A percentile compares a stretch with the other conserved stretches of the same genome.
These are phyloP conservation scores for Catocala fraxini DNA, from an alignment of 2,888 invertebrate genomes.

Conservation along the genomic window DNA sequence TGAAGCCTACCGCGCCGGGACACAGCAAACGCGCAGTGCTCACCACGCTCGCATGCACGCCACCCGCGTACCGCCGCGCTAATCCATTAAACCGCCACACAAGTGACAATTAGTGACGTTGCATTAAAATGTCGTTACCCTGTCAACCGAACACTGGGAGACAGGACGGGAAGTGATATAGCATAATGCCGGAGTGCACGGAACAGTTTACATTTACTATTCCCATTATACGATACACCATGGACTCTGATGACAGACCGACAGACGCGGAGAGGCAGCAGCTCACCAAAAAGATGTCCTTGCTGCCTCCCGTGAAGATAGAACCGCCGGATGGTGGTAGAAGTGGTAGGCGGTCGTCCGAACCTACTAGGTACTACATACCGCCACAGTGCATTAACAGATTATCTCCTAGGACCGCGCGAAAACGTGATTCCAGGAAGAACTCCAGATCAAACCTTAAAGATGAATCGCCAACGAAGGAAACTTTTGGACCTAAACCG, in stretches of 20 bases:
- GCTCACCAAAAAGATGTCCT: slow-evolving; percentile 78
- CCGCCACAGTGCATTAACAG: slow-evolving; percentile 83
- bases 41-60: slow-evolving; percentile 53
- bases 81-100: slow-evolving; percentile 28
- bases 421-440: slow-evolving; percentile 75
- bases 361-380: slow-evolving; percentile 78
- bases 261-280: slow-evolving; percentile 69
- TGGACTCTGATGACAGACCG: slow-evolving; percentile 78
- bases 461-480: slow-evolving; percentile 66
- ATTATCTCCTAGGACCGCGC: slow-evolving; percentile 79
- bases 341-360: slow-evolving; percentile 75
- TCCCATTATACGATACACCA: slow-evolving; percentile 82
- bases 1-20: slow-evolving; percentile 40
- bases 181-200: slow-evolving; percentile 82
- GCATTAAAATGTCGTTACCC: slow-evolving; percentile 67
- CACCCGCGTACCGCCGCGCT: slow-evolving; percentile 17
- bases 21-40: slow-evolving; percentile 40
- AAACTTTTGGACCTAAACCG: slow-evolving; percentile 73
- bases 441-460: slow-evolving; percentile 72
- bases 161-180: slow-evolving; percentile 64
- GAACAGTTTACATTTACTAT: slow-evolving; percentile 80
- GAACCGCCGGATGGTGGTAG: slow-evolving; percentile 79
- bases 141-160: slow-evolving; percentile 39
- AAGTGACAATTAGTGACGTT: slow-evolving; percentile 39
- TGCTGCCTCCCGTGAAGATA: slow-evolving; percentile 80